phyloP scores from a whole-genome alignment of 23 tunicate genomes.

The Diplosoma virens region DNA sequence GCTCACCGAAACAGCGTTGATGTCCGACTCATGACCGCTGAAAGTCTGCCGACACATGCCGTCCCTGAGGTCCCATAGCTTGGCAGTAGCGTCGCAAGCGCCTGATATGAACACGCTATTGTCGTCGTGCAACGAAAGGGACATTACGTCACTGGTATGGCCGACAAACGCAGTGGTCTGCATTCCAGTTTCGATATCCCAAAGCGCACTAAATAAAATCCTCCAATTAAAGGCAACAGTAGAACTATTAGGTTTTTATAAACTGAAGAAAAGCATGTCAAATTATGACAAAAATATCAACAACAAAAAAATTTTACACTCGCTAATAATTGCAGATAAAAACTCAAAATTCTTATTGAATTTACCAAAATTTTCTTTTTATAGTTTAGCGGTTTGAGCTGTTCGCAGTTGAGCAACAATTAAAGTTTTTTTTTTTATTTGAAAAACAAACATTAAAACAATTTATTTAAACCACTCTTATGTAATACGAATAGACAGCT shows the following conservation, averaged over 20 bases:
- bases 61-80: conserved; percentile 91
- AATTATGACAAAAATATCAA: too few relatives aligned
- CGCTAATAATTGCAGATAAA: too few relatives aligned
- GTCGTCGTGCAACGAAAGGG: conserved; percentile 84
- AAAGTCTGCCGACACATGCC: conserved; percentile 98
- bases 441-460: too few relatives aligned
- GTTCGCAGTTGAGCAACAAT: too few relatives aligned
- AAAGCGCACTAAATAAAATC: conserved; percentile 63
- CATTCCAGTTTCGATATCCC: conserved; percentile 99
- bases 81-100: conserved; percentile 98
- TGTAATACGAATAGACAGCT: too few relatives aligned
- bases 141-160: conserved; percentile 98
- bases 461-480: too few relatives aligned
- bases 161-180: conserved; percentile 94
- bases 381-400: too few relatives aligned
- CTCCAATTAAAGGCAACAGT: too few relatives aligned
- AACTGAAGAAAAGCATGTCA: not conserved
- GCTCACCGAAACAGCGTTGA: conserved; percentile 94
- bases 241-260: not conserved
- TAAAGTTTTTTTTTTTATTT: too few relatives aligned
- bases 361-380: too few relatives aligned
- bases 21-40: conserved; percentile 97
- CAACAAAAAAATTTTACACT: too few relatives aligned
- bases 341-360: too few relatives aligned
- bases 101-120: conserved; percentile 90